Base-by-base conservation (phyloP, 2,888 invertebrate species). In the Hypercompe scribonia region DNA sequence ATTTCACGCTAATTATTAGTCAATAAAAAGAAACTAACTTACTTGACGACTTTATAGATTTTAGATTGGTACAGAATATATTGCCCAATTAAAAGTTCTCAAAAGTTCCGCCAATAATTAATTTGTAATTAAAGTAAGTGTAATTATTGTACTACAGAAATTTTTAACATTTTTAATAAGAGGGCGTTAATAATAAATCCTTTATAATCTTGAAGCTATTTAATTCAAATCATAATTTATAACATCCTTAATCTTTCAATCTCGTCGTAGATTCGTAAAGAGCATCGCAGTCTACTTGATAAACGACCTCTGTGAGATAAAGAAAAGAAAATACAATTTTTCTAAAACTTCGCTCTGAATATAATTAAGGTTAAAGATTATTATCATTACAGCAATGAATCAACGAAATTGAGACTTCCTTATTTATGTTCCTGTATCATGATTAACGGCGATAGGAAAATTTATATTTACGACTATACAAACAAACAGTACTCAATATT, bases 371-470 rank as follows among this genome's bases (percentile, higher is more conserved):
- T 87, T 86, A 84, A 88, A 86, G 81, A 82, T 86, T 86, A 89
- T 91, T 90, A 91, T 90, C 90, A 88, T 93, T 91, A 91, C 89
- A 85, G 86, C 84, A 78, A 91, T 93, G 90, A 93, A 92, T 93
- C 89, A 91, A 85, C 89, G 81, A 86, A 90, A 90, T 90, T 88
- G 87, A 90, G 89, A 89, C 86, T 87, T 88, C 86, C n/a, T 28
- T 54, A 68, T 54, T 67, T 46, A 50, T n/a, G 31, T 18, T 31
- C 5, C 21, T n/a, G 13, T 54, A 54, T 54, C 11, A 54, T 50
- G 33, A 54, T 31, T 34, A 18, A 65, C 33, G 36, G 24, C 13
- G 36, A 65, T 65, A 36, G 64, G 13, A 33, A 34, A 21, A 34
- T 33, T 61, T 34, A 28, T 58, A 58, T 28, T 28, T 58, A 28